Conservation (phyloP, 2,113 vertebrate genomes). For the Miniopterus natalensis region DNA sequence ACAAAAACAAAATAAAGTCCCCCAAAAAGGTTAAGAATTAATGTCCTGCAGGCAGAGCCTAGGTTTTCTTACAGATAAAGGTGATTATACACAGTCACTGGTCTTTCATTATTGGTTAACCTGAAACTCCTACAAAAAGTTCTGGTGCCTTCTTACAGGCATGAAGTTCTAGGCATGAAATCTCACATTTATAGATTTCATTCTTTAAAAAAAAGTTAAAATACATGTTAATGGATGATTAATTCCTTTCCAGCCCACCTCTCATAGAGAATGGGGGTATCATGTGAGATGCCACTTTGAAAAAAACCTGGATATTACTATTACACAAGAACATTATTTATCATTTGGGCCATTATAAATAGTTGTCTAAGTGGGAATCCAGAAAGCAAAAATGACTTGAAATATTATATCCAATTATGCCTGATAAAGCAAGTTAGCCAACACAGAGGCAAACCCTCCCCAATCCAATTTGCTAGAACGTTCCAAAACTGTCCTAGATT, state of each 20-base stretch:
- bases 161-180: background rate
- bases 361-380: background rate
- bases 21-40: background rate
- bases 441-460: background rate
- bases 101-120: conserved; percentile 70
- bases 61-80: conserved; percentile 78
- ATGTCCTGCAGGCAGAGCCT: conserved; percentile 56
- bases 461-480: conserved; percentile 1
- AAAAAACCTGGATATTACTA: background rate
- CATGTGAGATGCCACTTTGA: background rate
- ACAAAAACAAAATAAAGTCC: background rate
- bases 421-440: background rate
- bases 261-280: background rate
- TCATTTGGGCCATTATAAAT: background rate
- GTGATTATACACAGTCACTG: conserved; percentile 71
- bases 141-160: conserved; percentile 1
- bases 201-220: background rate
- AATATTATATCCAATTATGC: conserved; percentile 28
- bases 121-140: conserved; percentile 54
- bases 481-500: conserved; percentile 8
- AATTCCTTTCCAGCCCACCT: background rate
- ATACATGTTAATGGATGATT: background rate
- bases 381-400: conserved; percentile 28
- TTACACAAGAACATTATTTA: background rate
- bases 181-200: background rate